Base-by-base conservation (phyloP, 2,888 invertebrate species). In the Catocala fraxini region DNA sequence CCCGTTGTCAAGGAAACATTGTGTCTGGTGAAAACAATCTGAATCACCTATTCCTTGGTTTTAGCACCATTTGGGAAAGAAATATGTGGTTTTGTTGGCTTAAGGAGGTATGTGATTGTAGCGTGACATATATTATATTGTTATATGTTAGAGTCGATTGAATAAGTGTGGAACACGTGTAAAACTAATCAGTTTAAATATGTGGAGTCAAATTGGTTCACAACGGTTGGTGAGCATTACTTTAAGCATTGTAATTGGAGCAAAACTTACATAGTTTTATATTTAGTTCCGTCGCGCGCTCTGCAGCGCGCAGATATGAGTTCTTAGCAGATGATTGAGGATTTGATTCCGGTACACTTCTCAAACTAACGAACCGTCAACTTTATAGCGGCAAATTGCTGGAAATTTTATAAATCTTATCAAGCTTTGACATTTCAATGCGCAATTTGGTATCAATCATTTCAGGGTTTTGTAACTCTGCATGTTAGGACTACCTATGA, bases 71-170 rank as follows among this genome's bases (percentile, higher is more conserved):
- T 67, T 96, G 96, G 96, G 96, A 96, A 80, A 91, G 96, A 75
- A 96, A 96, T 73, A 91, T 96, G 80, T 96, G 96, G 96, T 95
- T 94, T 69, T 89, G 89, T 73, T 96, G 96, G 96, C 85, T 96
- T 7, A 95, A 94, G 85, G 94, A 95, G 95, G 96, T 96, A 87
- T 79, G 87, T 81, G 48, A 42, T 43, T 43, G 0, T 51, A 6
- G 51, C 47, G 6, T 67, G n/a, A 45, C 25, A 3, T 25, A 25
- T 25, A 25, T 25, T 25, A 41, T 56, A 43, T 61, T 61, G 49
- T 55, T 47, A 53, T 55, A 43, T 59, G 5, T 58, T 66, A 49
- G 33, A n/a, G 25, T 15, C 51, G 45, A 58, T 61, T 33, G 9
- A 9, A 7, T 33, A n/a, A 47, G 39, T 58, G 12, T 39, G 48